phyloP scores from a whole-genome alignment of 2,888 invertebrate species.

The Harpalus rufipes region DNA sequence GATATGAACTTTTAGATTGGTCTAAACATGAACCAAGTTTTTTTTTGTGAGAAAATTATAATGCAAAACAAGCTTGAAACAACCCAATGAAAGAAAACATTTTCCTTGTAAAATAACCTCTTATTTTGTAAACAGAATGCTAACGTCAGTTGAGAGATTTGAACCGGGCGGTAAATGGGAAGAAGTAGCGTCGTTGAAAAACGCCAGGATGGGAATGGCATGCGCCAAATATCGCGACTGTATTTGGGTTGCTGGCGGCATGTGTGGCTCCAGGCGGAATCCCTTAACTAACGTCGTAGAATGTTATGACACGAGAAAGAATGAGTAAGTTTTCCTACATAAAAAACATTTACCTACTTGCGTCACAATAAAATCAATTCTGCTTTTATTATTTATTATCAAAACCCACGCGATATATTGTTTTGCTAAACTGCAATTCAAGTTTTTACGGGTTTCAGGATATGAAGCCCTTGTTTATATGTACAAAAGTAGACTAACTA shows the following conservation, averaged over 20 bases:
- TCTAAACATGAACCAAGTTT: not conserved
- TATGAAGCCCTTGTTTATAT: no score
- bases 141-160: slow-evolving; percentile 82
- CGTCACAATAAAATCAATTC: slow-evolving; percentile 32
- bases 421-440: not conserved
- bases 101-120: not conserved
- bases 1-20: no score
- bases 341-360: slow-evolving; percentile 14
- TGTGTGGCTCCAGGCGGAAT: slow-evolving; percentile 81
- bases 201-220: slow-evolving; percentile 82
- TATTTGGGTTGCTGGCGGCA: slow-evolving; percentile 87
- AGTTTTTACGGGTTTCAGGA: no score
- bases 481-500: no score
- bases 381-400: slow-evolving; percentile 23
- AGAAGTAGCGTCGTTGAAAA: slow-evolving; percentile 80
- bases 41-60: slow-evolving; percentile 16
- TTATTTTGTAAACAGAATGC: slow-evolving; percentile 76
- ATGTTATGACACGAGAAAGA: slow-evolving; percentile 81
- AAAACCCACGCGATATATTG: not conserved
- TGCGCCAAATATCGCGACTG: slow-evolving; percentile 81
- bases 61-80: not conserved
- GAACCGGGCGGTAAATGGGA: slow-evolving; percentile 81
- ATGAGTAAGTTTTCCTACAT: slow-evolving; percentile 77
- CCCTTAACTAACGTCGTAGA: slow-evolving; percentile 82
- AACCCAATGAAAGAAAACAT: not conserved